Conservation (phyloP, 2,888 invertebrate species). For the Listrodromus nycthemerus region DNA sequence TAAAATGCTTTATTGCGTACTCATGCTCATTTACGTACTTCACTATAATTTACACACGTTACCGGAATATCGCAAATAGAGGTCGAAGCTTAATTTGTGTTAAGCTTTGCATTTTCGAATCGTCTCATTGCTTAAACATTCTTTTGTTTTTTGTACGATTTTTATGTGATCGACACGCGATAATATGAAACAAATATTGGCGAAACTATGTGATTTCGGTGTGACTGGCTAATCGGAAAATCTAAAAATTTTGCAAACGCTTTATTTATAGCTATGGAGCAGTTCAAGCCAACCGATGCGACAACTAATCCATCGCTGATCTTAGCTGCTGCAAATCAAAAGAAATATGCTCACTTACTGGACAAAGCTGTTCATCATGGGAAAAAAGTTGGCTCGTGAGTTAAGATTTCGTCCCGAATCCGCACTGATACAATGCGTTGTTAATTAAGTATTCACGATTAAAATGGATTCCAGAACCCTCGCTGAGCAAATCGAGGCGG, state of each 20-base stretch:
- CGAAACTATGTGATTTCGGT: constrained; percentile 38
- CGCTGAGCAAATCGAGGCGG: constrained; percentile 91
- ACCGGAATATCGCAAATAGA: not conserved
- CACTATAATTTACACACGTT: not conserved
- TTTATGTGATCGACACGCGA: not conserved
- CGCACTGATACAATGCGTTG: not conserved
- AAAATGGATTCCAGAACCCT: constrained; percentile 85
- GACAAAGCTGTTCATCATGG: constrained; percentile 96
- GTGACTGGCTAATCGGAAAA: constrained; percentile 27
- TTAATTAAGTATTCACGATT: not conserved
- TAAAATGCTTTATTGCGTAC: constrained; percentile 29
- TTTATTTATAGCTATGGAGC: constrained; percentile 92
- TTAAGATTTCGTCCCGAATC: constrained; percentile 52
- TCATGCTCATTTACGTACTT: not conserved
- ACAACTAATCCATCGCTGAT: constrained; percentile 99
- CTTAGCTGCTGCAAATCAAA: constrained; percentile 96
- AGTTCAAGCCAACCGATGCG: constrained; percentile 99
- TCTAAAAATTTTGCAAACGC: not conserved
- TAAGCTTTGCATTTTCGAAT: not conserved
- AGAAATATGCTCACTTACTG: constrained; percentile 96
- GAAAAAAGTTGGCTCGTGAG: constrained; percentile 88
- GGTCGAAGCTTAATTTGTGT: too few species aligned
- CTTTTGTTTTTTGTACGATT: not conserved
- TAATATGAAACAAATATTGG: constrained; percentile 30
- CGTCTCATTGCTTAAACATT: not conserved